These are phyloP conservation scores for Chaetura pelagica DNA, from an alignment of 2,113 vertebrate species.

Conservation along the genomic window DNA sequence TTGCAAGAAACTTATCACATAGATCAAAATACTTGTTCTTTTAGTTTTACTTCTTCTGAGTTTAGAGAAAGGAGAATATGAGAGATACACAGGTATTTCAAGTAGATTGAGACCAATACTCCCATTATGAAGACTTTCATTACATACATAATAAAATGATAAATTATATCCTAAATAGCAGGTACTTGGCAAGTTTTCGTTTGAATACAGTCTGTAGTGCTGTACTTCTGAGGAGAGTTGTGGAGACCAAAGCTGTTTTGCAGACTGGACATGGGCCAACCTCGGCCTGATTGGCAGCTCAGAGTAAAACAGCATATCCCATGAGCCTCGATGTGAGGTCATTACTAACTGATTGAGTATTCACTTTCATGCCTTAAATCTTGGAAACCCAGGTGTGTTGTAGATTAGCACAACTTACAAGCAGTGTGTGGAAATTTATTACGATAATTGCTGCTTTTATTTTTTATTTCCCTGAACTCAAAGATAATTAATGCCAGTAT, in stretches of 20 bases:
- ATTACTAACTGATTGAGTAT: slow-evolving; percentile 60
- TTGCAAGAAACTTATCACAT: slow-evolving; percentile 35
- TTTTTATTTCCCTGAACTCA: slow-evolving; percentile 85
- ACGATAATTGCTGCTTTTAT: slow-evolving; percentile 87
- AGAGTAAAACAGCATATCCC: slow-evolving; percentile 51
- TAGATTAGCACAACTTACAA: slow-evolving; percentile 80
- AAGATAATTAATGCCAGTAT: slow-evolving; percentile 85
- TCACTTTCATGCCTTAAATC: slow-evolving; percentile 68
- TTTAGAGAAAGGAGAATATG: slow-evolving; percentile 43
- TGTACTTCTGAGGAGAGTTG: background rate
- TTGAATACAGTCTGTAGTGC: background rate
- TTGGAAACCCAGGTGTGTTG: slow-evolving; percentile 80
- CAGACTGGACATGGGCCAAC: slow-evolving; percentile 18
- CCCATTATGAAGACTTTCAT: slow-evolving; percentile 45
- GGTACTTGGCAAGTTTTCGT: background rate
- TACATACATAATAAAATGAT: background rate
- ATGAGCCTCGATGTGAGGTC: slow-evolving; percentile 30
- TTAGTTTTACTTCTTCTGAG: slow-evolving; percentile 38
- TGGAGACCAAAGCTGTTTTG: background rate
- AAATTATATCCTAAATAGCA: background rate
- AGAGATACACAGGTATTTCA: slow-evolving; percentile 51
- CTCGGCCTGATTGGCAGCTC: slow-evolving; percentile 61
- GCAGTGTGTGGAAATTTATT: slow-evolving; percentile 82
- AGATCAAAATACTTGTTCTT: slow-evolving; percentile 52
- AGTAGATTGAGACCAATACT: slow-evolving; percentile 35